phyloP scores from a whole-genome alignment of 2,888 invertebrate genomes.

The Embidobia sp. region DNA sequence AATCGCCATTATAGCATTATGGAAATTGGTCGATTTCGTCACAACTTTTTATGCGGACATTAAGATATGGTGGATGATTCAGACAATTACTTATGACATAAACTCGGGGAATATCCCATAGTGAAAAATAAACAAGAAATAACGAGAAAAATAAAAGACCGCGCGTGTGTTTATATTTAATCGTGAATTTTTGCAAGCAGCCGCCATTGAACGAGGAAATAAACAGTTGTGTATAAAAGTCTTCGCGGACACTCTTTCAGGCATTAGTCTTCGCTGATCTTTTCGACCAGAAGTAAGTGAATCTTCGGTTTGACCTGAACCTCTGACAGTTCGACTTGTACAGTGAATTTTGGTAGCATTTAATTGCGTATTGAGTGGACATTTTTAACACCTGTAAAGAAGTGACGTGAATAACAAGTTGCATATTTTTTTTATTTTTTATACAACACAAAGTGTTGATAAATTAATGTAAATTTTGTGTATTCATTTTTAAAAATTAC shows the following conservation, averaged over 20 bases:
- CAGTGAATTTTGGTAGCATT: no score
- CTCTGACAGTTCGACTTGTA: no score
- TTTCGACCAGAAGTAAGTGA: constrained; percentile 31
- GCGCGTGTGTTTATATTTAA: constrained; percentile 23
- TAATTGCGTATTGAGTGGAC: no score
- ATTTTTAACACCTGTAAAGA: no score
- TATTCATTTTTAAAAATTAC: no score
- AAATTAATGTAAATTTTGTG: no score
- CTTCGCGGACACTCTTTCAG: constrained; percentile 7
- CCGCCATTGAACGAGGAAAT: constrained; percentile 49
- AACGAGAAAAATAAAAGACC: constrained; percentile 25
- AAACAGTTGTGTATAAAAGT: constrained; percentile 55
- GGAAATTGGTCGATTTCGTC: constrained; percentile 46
- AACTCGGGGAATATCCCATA: constrained; percentile 42
- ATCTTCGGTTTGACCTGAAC: neutral
- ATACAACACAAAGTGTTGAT: no score
- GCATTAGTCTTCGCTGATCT: constrained; percentile 32
- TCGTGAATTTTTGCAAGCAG: constrained; percentile 15
- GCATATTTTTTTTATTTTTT: no score
- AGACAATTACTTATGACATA: constrained; percentile 44
- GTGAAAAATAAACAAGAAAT: constrained; percentile 32
- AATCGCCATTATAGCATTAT: constrained; percentile 36
- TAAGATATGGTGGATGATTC: constrained; percentile 42
- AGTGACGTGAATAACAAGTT: no score
- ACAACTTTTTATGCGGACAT: constrained; percentile 31